Percentiles rank a stretch among this genome's conserved stretches.
phyloP scores from a whole-genome alignment of 2,797 vertebrate species.

The Anniella stebbinsi region DNA sequence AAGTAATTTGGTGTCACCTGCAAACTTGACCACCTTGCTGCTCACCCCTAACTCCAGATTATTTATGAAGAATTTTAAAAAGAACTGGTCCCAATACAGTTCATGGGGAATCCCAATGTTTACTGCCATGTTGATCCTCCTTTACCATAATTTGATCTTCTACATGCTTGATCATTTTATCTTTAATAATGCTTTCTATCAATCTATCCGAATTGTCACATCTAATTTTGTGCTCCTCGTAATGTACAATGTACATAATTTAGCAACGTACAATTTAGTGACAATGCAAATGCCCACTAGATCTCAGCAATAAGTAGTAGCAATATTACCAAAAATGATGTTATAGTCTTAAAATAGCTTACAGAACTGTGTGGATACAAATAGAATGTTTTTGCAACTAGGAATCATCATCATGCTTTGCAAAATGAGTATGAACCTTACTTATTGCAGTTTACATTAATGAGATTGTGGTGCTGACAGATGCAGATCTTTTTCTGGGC shows the following conservation, averaged over 20 bases:
- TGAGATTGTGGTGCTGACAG: background rate
- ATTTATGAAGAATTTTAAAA: no score
- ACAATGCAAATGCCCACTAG: background rate
- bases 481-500: background rate
- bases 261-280: background rate
- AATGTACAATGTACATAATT: background rate
- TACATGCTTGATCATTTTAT: background rate
- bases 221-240: background rate
- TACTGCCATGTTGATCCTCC: background rate
- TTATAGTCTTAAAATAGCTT: background rate
- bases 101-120: no score
- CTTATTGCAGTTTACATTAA: background rate
- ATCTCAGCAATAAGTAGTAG: background rate
- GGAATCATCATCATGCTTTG: background rate
- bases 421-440: background rate
- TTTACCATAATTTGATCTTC: background rate
- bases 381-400: background rate
- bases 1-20: no score
- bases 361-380: background rate
- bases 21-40: no score
- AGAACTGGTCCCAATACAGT: no score
- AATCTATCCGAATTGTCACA: background rate
- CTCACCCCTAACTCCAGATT: no score
- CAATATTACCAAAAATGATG: background rate
- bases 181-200: background rate